phyloP scores from a whole-genome alignment of 2,888 invertebrate species.

The Scelioninae gen. 1 region DNA sequence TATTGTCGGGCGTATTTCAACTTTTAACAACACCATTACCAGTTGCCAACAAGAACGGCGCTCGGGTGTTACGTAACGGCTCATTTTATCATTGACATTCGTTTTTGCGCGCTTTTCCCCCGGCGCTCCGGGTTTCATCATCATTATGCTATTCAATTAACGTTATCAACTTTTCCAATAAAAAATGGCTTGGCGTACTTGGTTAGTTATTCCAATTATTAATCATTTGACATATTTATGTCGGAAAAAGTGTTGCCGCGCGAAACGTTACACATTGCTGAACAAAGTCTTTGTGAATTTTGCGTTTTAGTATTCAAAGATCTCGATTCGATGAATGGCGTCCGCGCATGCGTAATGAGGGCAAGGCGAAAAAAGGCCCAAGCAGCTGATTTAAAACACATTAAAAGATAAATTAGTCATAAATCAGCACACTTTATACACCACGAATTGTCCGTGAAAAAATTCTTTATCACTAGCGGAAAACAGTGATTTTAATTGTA shows the following conservation, averaged over 20 bases:
- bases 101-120: conserved; percentile 64
- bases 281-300: conserved; percentile 66
- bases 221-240: conserved; percentile 68
- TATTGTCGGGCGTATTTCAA: conserved; percentile 67
- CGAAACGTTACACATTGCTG: conserved; percentile 58
- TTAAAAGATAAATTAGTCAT: conserved; percentile 64
- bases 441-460: conserved; percentile 44
- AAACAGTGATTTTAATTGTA: conserved; percentile 58
- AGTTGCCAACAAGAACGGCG: conserved; percentile 65
- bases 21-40: conserved; percentile 69
- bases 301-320: conserved; percentile 64
- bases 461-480: conserved; percentile 50
- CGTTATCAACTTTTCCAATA: conserved; percentile 66
- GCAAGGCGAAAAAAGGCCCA: conserved; percentile 43
- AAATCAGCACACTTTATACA: conserved; percentile 63
- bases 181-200: conserved; percentile 62
- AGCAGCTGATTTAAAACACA: conserved; percentile 59
- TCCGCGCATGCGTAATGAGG: conserved; percentile 42
- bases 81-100: conserved; percentile 69
- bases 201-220: conserved; percentile 69
- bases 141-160: conserved; percentile 67
- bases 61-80: conserved; percentile 63
- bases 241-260: conserved; percentile 50
- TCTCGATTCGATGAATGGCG: conserved; percentile 49
- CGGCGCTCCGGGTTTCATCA: conserved; percentile 64